Evolutionary conservation across 2,888 invertebrate genomes (phyloP).

Genomic region (Ptychoptera albimana): DNA sequence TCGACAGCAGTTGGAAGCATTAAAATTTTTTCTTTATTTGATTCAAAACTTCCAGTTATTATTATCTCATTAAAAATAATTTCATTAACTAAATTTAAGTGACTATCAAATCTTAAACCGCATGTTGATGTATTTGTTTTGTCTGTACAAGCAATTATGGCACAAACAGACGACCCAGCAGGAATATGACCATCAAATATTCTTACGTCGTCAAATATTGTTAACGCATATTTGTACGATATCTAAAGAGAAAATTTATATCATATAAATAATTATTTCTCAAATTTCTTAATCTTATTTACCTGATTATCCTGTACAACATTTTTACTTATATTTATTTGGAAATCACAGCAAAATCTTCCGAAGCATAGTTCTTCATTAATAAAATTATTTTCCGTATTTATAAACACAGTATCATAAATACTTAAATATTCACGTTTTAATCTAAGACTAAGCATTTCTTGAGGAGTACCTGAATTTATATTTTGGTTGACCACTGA

Average conservation of each 20-base stretch:
- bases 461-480: no score
- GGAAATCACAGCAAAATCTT: no score
- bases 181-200: constrained; percentile 25
- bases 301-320: no score
- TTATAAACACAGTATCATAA: no score
- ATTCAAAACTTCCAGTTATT: constrained; percentile 7
- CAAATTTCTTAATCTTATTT: no score
- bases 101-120: constrained; percentile 11
- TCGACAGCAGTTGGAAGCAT: constrained; percentile 32
- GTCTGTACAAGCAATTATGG: constrained; percentile 27
- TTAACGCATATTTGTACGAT: constrained; percentile 12
- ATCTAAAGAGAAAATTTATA: constrained; percentile 4
- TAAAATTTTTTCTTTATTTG: constrained; percentile 5
- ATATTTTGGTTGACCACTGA: no score
- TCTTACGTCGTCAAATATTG: constrained; percentile 12
- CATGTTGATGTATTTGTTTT: constrained; percentile 19
- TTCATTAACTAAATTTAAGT: neutral
- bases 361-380: no score
- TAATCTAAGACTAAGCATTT: no score
- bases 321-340: no score
- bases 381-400: no score
- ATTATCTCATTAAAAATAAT: constrained; percentile 8
- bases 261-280: no score
- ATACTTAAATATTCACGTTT: no score
- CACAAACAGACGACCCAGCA: constrained; percentile 17